A percentile compares a stretch with the other conserved stretches of the same genome.
Evolutionary conservation across 1,140 invertebrate species (phyloP).

Genomic region (Eulimnadia texana): DNA sequence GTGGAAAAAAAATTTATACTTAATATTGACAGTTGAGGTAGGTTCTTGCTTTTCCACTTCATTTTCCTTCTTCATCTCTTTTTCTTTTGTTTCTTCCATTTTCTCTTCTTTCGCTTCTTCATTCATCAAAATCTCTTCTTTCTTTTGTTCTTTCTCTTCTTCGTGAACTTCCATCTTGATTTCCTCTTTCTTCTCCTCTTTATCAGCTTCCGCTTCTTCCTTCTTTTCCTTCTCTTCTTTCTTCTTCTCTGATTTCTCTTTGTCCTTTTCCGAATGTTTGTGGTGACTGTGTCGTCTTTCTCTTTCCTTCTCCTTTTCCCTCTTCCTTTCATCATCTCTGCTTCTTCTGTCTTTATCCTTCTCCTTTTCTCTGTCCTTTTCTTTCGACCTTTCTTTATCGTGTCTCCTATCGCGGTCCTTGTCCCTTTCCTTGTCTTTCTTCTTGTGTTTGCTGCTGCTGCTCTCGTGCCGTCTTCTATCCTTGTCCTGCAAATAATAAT

Average conservation of each 20-base stretch:
- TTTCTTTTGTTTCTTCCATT: background rate
- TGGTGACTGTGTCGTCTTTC: slow-evolving; percentile 22
- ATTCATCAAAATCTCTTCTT: slow-evolving; percentile 9
- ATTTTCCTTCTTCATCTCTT: background rate
- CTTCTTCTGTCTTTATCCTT: slow-evolving; percentile 26
- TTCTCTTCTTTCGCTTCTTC: slow-evolving; percentile 17
- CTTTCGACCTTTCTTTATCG: no score
- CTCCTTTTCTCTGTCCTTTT: no score
- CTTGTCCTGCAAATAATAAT: background rate
- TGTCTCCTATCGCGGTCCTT: slow-evolving; percentile 25
- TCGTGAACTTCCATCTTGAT: slow-evolving; percentile 12
- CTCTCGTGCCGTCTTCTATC: slow-evolving; percentile 18
- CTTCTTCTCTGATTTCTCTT: slow-evolving; percentile 19
- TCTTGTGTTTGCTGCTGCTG: slow-evolving; percentile 15
- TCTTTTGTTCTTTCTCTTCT: slow-evolving; percentile 17
- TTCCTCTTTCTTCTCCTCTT: slow-evolving; percentile 20
- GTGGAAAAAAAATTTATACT: slow-evolving; percentile 18
- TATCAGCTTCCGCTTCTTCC: slow-evolving; percentile 14
- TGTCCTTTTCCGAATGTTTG: slow-evolving; percentile 18
- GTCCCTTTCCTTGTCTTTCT: slow-evolving; percentile 21
- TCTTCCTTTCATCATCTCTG: slow-evolving; percentile 20
- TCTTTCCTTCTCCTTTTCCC: slow-evolving; percentile 16
- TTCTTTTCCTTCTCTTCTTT: slow-evolving; percentile 18
- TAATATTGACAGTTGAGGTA: slow-evolving; percentile 41
- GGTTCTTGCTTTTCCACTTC: slow-evolving; percentile 28